Conservation (phyloP, 2,797 vertebrate genomes). For the Gobionotothen gibberifrons region DNA sequence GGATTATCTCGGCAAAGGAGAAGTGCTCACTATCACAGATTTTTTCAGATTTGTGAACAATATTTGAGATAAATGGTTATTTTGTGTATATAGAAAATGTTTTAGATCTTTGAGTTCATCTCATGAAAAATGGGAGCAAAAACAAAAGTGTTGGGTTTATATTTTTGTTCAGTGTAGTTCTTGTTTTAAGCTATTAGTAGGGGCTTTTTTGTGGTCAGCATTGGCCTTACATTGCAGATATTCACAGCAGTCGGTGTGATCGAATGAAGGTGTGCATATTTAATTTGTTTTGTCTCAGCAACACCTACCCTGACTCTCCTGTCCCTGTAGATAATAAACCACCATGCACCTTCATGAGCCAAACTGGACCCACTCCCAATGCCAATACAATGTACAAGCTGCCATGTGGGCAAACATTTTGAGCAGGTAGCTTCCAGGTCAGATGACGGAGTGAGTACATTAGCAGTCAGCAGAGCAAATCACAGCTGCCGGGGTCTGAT, state of each 20-base stretch:
- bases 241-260: conserved; percentile 13
- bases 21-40: too few relatives aligned
- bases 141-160: too few relatives aligned
- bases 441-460: conserved; percentile 36
- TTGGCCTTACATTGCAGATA: not conserved
- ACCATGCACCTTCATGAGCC: conserved; percentile 54
- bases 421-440: conserved; percentile 45
- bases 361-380: conserved; percentile 71
- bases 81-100: too few relatives aligned
- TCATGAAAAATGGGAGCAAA: too few relatives aligned
- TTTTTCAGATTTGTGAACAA: too few relatives aligned
- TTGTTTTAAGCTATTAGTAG: conserved; percentile 1
- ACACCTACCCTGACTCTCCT: conserved; percentile 56
- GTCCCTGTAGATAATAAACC: conserved; percentile 76
- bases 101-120: too few relatives aligned
- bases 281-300: conserved; percentile 6
- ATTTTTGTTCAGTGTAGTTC: too few relatives aligned
- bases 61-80: too few relatives aligned
- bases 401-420: conserved; percentile 54
- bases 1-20: too few relatives aligned
- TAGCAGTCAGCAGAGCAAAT: conserved; percentile 37
- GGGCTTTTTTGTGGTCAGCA: conserved; percentile 20
- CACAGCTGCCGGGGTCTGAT: conserved; percentile 20
- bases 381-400: conserved; percentile 62
- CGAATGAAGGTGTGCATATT: conserved; percentile 4